Evolutionary conservation across 2,888 invertebrate species (phyloP), one percentile per base, ranked within the genome.

Genomic region (Drosophila meridionalis): DNA sequence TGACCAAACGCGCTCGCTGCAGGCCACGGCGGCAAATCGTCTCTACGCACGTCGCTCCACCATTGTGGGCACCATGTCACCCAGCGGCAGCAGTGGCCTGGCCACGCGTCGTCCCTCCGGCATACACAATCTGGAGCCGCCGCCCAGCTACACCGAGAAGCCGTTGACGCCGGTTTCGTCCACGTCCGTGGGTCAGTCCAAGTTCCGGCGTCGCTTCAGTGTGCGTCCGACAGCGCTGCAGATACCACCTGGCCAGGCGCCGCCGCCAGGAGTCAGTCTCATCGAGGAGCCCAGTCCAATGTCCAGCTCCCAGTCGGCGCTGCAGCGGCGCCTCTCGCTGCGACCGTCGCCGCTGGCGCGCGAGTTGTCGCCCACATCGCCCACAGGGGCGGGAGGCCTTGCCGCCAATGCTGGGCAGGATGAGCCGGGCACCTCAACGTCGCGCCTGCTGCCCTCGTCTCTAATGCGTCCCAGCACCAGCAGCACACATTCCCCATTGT

Each of bases 401-500:
- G 66, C 30, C n/a, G 9, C 65, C 1, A 20, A 8, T 0, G 26
- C 55, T 2, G 43, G 52, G 3, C 20, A 43, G 2, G 87, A 76
- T 28, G 80, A 89, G 36, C 50, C 62, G 6, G 70, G 69, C 43
- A 56, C 75, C 1, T 74, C 89, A 6, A 69, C 83, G 2, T 69
- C 86, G 7, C 83, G 92, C 0, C 66, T 91, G 47, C 50, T 91
- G 40, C 90, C 91, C 4, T 57, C 80, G 4, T 58, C 75, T 0
- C 26, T 72, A 0, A 76, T 82, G 14, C 76, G 91, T 4, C 81
- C 91, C 67, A 71, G 91, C 72, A 92, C 90, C 26, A 92, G 92
- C 71, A 92, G 92, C 77, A 92, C 93, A 14, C 93, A 93, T 67
- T 93, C 93, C 0, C 93, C 93, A 36, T 79, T 93, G 9, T 93